Percentiles rank a stretch among this genome's conserved stretches.
These are phyloP conservation scores for Himalopsyche japonica DNA, from an alignment of 2,888 invertebrate species.

Conservation along the genomic window DNA sequence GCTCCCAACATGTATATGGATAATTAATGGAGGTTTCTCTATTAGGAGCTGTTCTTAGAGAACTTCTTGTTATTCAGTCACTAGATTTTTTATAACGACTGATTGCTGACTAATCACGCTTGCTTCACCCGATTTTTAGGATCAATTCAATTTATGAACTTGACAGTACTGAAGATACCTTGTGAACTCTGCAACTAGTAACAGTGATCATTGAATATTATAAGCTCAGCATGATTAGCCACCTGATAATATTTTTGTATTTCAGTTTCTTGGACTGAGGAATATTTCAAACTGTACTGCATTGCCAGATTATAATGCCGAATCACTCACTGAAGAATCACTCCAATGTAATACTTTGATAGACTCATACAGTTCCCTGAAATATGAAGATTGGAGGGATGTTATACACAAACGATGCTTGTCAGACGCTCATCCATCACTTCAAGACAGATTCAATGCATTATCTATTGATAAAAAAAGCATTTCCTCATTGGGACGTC, in stretches of 20 bases:
- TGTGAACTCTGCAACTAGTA: not conserved
- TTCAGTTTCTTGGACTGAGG: constrained; percentile 51
- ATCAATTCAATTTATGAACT: no score
- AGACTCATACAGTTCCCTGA: not conserved
- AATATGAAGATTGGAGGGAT: constrained; percentile 6
- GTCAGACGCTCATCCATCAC: not conserved
- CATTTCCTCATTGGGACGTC: not conserved
- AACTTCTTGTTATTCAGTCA: no score
- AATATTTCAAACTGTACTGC: constrained; percentile 54
- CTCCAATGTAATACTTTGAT: not conserved
- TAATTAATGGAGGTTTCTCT: no score
- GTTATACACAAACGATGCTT: constrained; percentile 18
- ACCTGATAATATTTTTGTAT: constrained; percentile 31
- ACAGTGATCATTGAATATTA: not conserved
- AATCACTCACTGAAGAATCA: not conserved
- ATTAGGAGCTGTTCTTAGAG: no score
- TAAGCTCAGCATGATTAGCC: not conserved
- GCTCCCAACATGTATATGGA: no score
- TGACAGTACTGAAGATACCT: no score
- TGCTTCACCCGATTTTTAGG: no score
- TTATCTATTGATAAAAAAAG: not conserved
- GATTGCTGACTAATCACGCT: no score
- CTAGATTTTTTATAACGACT: no score
- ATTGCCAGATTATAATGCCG: not conserved
- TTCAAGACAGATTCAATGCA: not conserved